Evolutionary conservation across 2,113 vertebrate species (phyloP), one percentile per base, ranked within the genome.

Genomic region (Albula glossodonta): DNA sequence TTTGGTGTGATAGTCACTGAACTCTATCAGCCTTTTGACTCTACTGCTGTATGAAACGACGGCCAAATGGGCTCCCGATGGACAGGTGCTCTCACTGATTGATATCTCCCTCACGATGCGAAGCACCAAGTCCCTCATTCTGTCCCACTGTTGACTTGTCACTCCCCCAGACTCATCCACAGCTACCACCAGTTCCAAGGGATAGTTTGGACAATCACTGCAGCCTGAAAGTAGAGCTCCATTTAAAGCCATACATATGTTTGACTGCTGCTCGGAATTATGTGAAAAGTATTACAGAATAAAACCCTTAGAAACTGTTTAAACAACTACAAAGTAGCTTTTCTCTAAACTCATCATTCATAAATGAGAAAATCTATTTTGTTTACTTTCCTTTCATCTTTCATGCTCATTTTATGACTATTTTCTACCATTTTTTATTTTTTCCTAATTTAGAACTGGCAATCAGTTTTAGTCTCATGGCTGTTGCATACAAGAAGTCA

Each of bases 161-260:
- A 91, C 86, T 0, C 88, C 91, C 77, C 13, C 85, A 0, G 93
- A 91, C 88, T 90, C 87, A 66, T 93, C 92, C 0, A 91, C 80
- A 31, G 88, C 89, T 74, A 95, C 92, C 4, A 91, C 93, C 82
- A 90, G 0, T 77, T 95, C 94, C 0, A 86, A 89, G 0, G 93
- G 93, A 80, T 93, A 89, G 9, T 83, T 81, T 0, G 91, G 95
- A n/a, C 92, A 94, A 0, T 52, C 22, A 0, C n/a, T 74, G 12
- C 80, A 87, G 78, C 88, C 93, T 93, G 31, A 1, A 41, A 41
- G 31, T 41, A 41, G 31, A 41, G 31, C 31, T 41, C 31, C 31
- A 1, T 41, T 41, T 41, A 41, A 41, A 41, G 31, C 31, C 31
- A 41, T 70, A 9, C 22, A n/a, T n/a, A 70, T 70, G 15, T 56